Conservation (phyloP, 2,113 vertebrate genomes). For the Scolopax mira region DNA sequence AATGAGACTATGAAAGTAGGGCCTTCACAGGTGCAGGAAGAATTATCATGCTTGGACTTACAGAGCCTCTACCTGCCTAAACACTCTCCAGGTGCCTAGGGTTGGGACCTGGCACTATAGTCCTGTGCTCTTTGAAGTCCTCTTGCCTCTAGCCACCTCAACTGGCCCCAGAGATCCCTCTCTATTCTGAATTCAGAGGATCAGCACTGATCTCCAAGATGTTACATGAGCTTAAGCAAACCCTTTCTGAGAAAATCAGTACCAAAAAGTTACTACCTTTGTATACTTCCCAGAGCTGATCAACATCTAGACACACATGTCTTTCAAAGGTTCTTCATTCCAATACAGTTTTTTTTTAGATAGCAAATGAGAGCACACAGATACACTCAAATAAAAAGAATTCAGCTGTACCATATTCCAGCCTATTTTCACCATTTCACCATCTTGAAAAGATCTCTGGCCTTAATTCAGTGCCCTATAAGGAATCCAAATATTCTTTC, state of each 20-base stretch:
- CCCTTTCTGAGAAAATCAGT: neutral
- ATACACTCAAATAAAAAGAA: neutral
- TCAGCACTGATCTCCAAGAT: neutral
- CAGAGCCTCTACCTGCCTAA: neutral
- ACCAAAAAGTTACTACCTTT: neutral
- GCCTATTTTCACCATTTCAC: neutral
- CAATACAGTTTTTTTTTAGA: neutral
- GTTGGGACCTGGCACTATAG: neutral
- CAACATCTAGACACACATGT: rapidly evolving
- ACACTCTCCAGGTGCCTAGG: neutral
- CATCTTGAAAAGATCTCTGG: neutral
- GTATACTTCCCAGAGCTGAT: neutral
- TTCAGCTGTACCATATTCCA: neutral
- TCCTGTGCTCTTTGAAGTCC: neutral
- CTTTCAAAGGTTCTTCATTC: neutral
- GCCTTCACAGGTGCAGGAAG: neutral
- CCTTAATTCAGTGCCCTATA: neutral
- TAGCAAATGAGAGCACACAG: neutral
- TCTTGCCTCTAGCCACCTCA: neutral
- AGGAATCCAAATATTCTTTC: neutral
- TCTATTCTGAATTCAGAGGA: neutral
- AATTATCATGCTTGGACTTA: neutral
- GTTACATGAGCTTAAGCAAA: neutral
- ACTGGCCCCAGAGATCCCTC: neutral
- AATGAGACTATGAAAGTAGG: neutral